Base-by-base conservation (phyloP, 2,113 vertebrate species). In the Ictidomys tridecemlineatus region DNA sequence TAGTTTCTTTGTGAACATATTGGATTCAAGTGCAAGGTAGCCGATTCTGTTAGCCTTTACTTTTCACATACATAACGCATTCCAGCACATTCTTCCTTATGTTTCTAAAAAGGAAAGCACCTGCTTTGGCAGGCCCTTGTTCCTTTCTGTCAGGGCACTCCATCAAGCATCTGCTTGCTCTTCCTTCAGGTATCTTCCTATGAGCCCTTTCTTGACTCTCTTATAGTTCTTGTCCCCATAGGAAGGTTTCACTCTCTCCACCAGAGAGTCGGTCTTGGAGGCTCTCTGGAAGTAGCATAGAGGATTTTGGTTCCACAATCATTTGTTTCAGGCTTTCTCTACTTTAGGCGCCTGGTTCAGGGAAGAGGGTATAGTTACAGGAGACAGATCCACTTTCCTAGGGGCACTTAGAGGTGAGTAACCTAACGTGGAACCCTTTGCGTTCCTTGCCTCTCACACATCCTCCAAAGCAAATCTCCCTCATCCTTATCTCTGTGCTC, bases 1-100 rank as follows among this genome's bases (percentile, higher is more conserved):
- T 16, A 65, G 72, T 74, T 92, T 90, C 12, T 39, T 11, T 84
- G 26, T 69, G 63, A 80, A 96, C 56, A 51, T 88, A 13, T 73
- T 82, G 13, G 32, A 92, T 39, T 85, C 69, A 6, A 88, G 61
- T 16, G 12, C 32, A 48, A 12, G 4, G 13, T 72, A 89, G 37
- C 58, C 58, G 34, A 78, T 90, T 78, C 39, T 39, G 20, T 53
- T 77, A 34, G 37, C 2, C 63, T 87, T 63, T n/a, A 48, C 37
- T 93, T 90, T 77, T 77, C 63, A 39, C 18, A 42, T 77, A 78
- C 24, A 72, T 80, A 87, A 11, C 22, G 85, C 91, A 79, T 85
- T 91, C 39, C 5, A 73, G 16, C 14, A 42, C 13, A 53, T 87
- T 79, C 16, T 78, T 61, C 78, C 32, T 67, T 45, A 34, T 3